Percentiles rank a stretch among this genome's conserved stretches.
Evolutionary conservation across 2,888 invertebrate genomes (phyloP).

Genomic region (Diloba caeruleocephala): DNA sequence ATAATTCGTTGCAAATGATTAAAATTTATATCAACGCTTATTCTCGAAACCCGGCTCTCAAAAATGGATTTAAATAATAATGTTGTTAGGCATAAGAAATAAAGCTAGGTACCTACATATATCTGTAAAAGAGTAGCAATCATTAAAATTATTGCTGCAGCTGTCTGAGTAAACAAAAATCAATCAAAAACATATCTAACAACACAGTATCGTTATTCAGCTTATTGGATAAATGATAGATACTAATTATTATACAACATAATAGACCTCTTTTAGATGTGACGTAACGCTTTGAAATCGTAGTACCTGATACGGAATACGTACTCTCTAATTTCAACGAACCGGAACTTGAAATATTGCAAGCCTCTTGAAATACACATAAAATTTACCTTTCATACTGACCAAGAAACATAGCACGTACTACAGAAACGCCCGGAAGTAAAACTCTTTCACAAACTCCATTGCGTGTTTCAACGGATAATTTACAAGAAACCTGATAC

Average conservation of each 20-base stretch:
- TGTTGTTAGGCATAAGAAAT: too few relatives aligned
- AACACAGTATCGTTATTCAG: background rate
- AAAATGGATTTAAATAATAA: too few relatives aligned
- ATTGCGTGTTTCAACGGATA: constrained; percentile 12
- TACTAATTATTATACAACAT: too few relatives aligned
- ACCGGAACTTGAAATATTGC: constrained; percentile 18
- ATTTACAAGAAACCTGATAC: constrained; percentile 5
- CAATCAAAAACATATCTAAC: background rate
- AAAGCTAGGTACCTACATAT: too few relatives aligned
- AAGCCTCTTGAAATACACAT: constrained; percentile 17
- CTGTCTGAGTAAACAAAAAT: background rate
- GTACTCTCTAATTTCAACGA: constrained; percentile 16
- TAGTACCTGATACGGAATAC: constrained; percentile 13
- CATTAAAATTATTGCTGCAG: background rate
- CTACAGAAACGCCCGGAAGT: constrained; percentile 2
- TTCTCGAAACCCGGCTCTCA: too few relatives aligned
- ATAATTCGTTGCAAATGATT: too few relatives aligned
- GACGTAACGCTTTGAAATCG: constrained; percentile 13
- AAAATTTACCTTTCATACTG: constrained; percentile 10
- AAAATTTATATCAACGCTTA: too few relatives aligned
- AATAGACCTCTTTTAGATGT: too few relatives aligned
- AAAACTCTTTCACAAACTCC: background rate
- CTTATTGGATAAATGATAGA: background rate
- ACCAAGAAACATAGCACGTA: background rate
- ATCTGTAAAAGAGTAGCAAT: background rate